These are phyloP conservation scores for Acanthornis magna DNA, from an alignment of 2,797 vertebrate genomes.

Conservation along the genomic window DNA sequence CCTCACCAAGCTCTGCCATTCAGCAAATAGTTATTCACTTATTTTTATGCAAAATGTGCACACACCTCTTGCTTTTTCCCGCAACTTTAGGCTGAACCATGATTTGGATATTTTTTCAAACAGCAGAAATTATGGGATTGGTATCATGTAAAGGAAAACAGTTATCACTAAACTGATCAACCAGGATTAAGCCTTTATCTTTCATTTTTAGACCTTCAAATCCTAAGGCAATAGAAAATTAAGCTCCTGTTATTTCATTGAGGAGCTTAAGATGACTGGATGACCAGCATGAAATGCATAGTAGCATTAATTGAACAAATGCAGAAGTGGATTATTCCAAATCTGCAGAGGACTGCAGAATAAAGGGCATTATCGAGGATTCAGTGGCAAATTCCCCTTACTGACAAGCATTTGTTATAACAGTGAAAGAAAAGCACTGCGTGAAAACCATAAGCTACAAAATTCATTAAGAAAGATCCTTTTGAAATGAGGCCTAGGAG, in stretches of 20 bases:
- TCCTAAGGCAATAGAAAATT: constrained; percentile 42
- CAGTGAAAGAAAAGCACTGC: constrained; percentile 30
- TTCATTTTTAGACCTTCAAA: not conserved
- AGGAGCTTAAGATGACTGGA: constrained; percentile 57
- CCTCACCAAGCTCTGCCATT: not conserved
- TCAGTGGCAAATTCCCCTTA: constrained; percentile 30
- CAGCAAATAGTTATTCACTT: not conserved
- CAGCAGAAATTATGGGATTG: constrained; percentile 54
- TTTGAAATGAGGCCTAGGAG: constrained; percentile 22
- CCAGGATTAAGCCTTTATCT: constrained; percentile 61
- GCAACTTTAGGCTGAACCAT: not conserved
- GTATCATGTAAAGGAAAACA: constrained; percentile 50
- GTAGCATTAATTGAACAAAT: constrained; percentile 65
- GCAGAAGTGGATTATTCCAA: constrained; percentile 57
- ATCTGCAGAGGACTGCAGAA: constrained; percentile 62
- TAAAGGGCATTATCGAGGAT: constrained; percentile 65
- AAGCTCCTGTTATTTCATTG: constrained; percentile 63
- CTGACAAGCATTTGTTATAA: constrained; percentile 41
- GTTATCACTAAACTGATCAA: constrained; percentile 46
- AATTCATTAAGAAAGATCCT: constrained; percentile 56
- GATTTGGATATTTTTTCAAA: constrained; percentile 44
- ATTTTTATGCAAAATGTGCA: not conserved
- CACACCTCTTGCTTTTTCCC: not conserved
- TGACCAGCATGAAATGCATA: constrained; percentile 51
- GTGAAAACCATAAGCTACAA: constrained; percentile 37